phyloP scores from a whole-genome alignment of 2,888 invertebrate genomes.

The Bellardia pandia region DNA sequence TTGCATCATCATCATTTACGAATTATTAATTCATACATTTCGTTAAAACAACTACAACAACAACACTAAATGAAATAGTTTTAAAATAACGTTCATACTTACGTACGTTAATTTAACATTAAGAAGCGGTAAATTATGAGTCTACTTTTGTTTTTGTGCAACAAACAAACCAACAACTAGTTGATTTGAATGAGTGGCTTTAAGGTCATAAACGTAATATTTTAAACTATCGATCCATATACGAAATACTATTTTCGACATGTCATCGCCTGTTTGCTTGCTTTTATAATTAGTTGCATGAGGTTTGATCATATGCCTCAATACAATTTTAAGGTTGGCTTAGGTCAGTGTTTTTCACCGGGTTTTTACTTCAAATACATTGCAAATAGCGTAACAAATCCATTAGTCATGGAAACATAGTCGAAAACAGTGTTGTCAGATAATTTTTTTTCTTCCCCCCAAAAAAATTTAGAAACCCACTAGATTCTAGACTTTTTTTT shows the following conservation, averaged over 20 bases:
- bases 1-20: constrained; percentile 32
- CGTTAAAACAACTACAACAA: constrained; percentile 3
- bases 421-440: too few relatives aligned
- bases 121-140: constrained; percentile 38
- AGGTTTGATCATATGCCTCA: too few relatives aligned
- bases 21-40: constrained; percentile 48
- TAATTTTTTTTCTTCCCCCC: too few relatives aligned
- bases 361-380: too few relatives aligned
- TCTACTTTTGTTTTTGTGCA: neutral
- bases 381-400: too few relatives aligned
- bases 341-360: too few relatives aligned
- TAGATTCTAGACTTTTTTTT: too few relatives aligned
- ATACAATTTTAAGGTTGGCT: too few relatives aligned
- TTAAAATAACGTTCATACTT: neutral
- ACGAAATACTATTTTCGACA: constrained; percentile 19
- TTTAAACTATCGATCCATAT: constrained; percentile 12
- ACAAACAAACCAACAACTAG: neutral
- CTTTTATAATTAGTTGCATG: too few relatives aligned
- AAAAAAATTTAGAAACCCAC: too few relatives aligned
- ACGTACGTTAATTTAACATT: neutral
- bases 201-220: constrained; percentile 34
- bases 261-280: neutral
- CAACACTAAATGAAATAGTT: neutral
- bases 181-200: constrained; percentile 15
- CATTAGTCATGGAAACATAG: too few relatives aligned